Base-by-base conservation (phyloP, 2,113 vertebrate species). In the Harpagus bidentatus region DNA sequence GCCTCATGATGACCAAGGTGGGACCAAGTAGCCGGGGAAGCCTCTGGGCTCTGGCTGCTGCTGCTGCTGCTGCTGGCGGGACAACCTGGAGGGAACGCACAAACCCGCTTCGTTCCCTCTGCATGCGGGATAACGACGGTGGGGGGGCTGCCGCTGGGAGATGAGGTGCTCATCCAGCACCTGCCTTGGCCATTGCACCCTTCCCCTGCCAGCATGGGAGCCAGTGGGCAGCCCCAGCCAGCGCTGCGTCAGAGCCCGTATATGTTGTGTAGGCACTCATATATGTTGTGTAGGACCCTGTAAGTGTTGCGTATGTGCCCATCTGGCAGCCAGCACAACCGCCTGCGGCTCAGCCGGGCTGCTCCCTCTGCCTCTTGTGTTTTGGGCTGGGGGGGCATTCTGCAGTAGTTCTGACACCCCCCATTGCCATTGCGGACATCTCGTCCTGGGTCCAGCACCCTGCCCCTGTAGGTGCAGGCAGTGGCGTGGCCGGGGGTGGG, bases 371-470 rank as follows among this genome's bases (percentile, higher is more conserved):
- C 40, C 50, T 31, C 31, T n/a, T 25, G 2, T 16, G 40, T 36
- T 43, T n/a, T 0, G 15, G 50, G 50, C 26, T 1, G 5, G 50
- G 23, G 48, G 59, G 31, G 2, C 21, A 17, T 25, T 63, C 21
- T 20, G n/a, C n/a, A 7, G 47, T 9, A 6, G n/a, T 3, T 25
- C 36, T 10, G 59, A 34, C 26, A 38, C 16, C 38, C 48, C 23
- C 48, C 61, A 13, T 2, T 5, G 34, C 38, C 48, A 5, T 4
- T 5, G 5, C 1, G 3, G 38, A 11, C 15, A 9, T 17, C 72
- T 15, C 5, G 2, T 6, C 18, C 38, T 2, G 1, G 13, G 14
- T 17, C 38, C 47, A 17, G 61, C 8, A 18, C 43, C n/a, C 2
- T 3, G 74, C 26, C 43, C 43, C 2, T 9, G 38, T 31, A 25